Evolutionary conservation across 1,140 invertebrate genomes (phyloP).

Genomic region (Platyura marginata): DNA sequence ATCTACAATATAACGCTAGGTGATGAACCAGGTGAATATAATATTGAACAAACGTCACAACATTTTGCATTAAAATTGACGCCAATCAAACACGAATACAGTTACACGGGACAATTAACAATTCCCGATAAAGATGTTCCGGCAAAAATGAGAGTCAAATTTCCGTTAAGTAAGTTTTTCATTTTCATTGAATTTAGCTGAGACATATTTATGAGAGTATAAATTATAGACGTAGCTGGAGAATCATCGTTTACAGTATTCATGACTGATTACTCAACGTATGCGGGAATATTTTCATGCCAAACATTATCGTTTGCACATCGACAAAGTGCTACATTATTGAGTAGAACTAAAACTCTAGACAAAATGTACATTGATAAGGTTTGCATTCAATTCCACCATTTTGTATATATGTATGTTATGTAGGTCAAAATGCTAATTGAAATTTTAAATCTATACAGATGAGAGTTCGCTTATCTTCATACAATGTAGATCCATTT

Average conservation of each 20-base stretch:
- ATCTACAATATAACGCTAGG: conserved; percentile 56
- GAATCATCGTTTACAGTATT: conserved; percentile 53
- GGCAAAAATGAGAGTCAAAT: conserved; percentile 50
- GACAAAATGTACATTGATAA: conserved; percentile 47
- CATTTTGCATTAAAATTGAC: conserved; percentile 46
- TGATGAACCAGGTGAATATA: conserved; percentile 44
- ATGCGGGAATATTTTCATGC: conserved; percentile 61
- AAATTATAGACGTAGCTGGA: conserved; percentile 43
- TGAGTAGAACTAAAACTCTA: conserved; percentile 46
- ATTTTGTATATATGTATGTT: conserved; percentile 1
- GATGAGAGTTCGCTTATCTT: conserved; percentile 37
- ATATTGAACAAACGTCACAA: conserved; percentile 53
- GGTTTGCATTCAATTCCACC: conserved; percentile 21
- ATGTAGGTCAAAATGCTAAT: too few species aligned
- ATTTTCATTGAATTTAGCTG: too few species aligned
- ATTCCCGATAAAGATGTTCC: conserved; percentile 43
- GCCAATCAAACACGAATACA: conserved; percentile 51
- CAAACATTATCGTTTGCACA: conserved; percentile 50
- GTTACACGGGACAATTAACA: conserved; percentile 48
- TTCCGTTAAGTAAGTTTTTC: conserved; percentile 57
- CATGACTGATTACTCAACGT: conserved; percentile 52
- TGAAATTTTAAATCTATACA: conserved; percentile 16
- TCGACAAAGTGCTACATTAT: conserved; percentile 55
- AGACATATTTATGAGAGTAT: background rate
- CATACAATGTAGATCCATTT: conserved; percentile 47